Evolutionary conservation across 2,888 invertebrate species (phyloP), one percentile per base, ranked within the genome.

Genomic region (Epinotia demarniana): DNA sequence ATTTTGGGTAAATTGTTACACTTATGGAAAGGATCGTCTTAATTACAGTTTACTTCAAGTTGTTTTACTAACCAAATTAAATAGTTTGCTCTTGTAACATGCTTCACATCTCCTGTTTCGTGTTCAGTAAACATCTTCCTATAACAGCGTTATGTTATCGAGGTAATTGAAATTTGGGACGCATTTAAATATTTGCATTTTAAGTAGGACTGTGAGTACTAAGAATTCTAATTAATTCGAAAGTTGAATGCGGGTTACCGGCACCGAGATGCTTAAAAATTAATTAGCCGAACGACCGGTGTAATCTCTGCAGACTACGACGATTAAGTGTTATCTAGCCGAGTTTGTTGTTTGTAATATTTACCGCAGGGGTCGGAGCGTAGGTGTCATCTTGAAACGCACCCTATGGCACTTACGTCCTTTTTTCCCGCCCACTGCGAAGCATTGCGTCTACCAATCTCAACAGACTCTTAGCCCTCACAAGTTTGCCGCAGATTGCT

Each of bases 251-350:
- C 82, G 82, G 89, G 85, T 81, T 87, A 87, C 83, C 80, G 83
- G 84, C 84, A 88, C 85, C 81, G 85, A 87, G 89, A 91, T 86
- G 87, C 87, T 94, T 94, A 92, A 94, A 94, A 94, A 94, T 94
- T 94, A 94, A 94, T 94, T 94, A 94, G 89, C 90, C 91, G 89
- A 91, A 93, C 90, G 90, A 92, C 92, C 92, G 91, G 91, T 91
- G 91, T 94, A 94, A 94, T 92, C 91, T 89, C 85, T 84, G 86
- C 84, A 88, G 87, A 88, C 90, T 86, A 86, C 84, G 85, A 82
- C 87, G 89, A 91, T 92, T 91, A 89, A 85, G 83, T 85, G 85
- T 85, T 89, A 89, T 89, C 87, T 87, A 81, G 81, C 78, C 81
- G 80, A 80, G 79, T 83, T 79, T 82, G 83, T 86, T 86, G 84